phyloP scores from a whole-genome alignment of 2,888 invertebrate species.

The Pterobdella sp. region DNA sequence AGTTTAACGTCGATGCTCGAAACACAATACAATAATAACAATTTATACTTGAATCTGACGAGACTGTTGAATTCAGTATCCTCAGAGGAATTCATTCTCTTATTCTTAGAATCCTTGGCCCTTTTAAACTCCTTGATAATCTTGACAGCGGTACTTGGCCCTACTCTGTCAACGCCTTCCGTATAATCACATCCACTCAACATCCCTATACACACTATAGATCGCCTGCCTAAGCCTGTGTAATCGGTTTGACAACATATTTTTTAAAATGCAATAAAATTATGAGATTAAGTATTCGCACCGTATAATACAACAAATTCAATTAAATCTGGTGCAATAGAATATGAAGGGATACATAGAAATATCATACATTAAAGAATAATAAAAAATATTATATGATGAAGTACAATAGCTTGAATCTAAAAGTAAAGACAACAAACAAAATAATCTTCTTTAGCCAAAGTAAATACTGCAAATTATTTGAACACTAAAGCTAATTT shows the following conservation, averaged over 20 bases:
- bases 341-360: too few relatives aligned
- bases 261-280: not conserved
- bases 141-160: slow-evolving; percentile 89
- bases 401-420: too few relatives aligned
- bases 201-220: slow-evolving; percentile 78
- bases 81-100: not conserved
- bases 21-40: too few relatives aligned
- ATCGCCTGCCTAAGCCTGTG: slow-evolving; percentile 68
- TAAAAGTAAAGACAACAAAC: not conserved
- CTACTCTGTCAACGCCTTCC: slow-evolving; percentile 78
- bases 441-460: not conserved
- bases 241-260: not conserved
- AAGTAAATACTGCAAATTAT: too few relatives aligned
- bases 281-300: not conserved
- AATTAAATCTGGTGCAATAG: too few relatives aligned
- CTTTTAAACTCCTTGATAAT: slow-evolving; percentile 73
- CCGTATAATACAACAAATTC: not conserved
- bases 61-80: slow-evolving; percentile 32
- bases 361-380: not conserved
- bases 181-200: slow-evolving; percentile 97
- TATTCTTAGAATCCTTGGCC: not conserved
- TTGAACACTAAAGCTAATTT: too few relatives aligned
- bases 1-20: too few relatives aligned
- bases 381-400: too few relatives aligned
- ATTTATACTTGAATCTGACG: slow-evolving; percentile 55